Percentiles rank a stretch among this genome's conserved stretches.
Evolutionary conservation across 53 echinoderm and acorn worm genomes (phyloP).

Genomic region (Patiria pectinifera): DNA sequence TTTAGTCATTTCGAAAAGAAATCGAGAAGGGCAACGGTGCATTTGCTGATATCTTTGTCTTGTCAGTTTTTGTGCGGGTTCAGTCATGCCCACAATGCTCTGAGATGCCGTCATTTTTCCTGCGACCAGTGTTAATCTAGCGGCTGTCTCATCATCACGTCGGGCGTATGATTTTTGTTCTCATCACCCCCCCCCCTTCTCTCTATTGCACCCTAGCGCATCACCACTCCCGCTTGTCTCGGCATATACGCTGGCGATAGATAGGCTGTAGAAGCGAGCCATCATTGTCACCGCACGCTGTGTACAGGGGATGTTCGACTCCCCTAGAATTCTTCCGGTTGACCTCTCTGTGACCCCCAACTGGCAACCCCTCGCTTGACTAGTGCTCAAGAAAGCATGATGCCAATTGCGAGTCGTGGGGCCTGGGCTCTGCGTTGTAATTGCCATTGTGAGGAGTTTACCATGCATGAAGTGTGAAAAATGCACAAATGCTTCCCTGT

Average conservation of each 20-base stretch:
- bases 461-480: conserved; percentile 3
- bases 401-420: background rate
- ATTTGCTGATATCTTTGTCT: conserved; percentile 26
- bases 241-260: background rate
- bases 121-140: conserved; percentile 10
- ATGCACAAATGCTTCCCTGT: background rate
- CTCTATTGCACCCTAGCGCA: background rate
- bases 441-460: background rate
- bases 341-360: conserved; percentile 13
- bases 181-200: background rate
- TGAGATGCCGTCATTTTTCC: background rate
- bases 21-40: background rate
- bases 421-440: background rate
- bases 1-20: background rate
- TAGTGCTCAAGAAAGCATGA: background rate
- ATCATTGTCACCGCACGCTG: background rate
- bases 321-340: background rate
- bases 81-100: background rate
- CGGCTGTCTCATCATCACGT: background rate
- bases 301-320: background rate
- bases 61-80: background rate
- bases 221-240: background rate
- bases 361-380: background rate
- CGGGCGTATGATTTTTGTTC: conserved; percentile 11
- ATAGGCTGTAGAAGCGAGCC: background rate